Evolutionary conservation across 2,113 vertebrate species (phyloP), one percentile per base, ranked within the genome.

Genomic region (Fulmarus glacialis): DNA sequence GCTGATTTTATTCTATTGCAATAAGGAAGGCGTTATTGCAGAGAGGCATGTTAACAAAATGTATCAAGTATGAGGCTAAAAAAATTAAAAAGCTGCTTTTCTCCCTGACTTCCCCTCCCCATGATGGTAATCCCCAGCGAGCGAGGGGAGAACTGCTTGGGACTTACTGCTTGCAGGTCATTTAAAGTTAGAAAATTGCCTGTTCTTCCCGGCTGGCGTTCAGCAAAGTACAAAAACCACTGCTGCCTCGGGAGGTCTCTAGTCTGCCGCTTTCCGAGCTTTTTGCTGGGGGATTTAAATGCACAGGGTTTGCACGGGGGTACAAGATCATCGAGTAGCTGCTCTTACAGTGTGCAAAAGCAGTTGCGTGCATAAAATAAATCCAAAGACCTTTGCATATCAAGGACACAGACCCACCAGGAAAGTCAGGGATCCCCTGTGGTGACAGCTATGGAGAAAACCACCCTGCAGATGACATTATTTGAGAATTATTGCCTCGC

Each of bases 391-490:
- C 38, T 59, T n/a, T 3, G 12, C 11, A 1, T 5, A 11, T 4
- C 0, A 0, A 34, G 52, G 47, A 18, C 3, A 5, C 29, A 70
- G 47, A 45, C 53, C 34, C 30, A 2, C 3, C 0, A 3, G 34
- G 5, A 30, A 60, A 43, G 30, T 3, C 36, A 15, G 20, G 24
- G 32, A 18, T 12, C 6, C 32, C 32, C 26, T 11, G 32, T 0
- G 3, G 32, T 53, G 64, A 45, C 32, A 38, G 56, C 27, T 9
- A 12, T 3, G 22, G 47, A 34, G 7, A 43, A 73, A 43, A 29
- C 4, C 38, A 38, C 34, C 47, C 55, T 4, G 47, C 34, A 45
- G 38, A 34, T 18, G 30, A 42, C 13, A 2, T 30, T 42, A 42
- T 67, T 48, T 20, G 55, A 34, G 38, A 45, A 70, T 52, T 43